phyloP scores from a whole-genome alignment of 1,140 invertebrate species.

The Metopolophium dirhodum region DNA sequence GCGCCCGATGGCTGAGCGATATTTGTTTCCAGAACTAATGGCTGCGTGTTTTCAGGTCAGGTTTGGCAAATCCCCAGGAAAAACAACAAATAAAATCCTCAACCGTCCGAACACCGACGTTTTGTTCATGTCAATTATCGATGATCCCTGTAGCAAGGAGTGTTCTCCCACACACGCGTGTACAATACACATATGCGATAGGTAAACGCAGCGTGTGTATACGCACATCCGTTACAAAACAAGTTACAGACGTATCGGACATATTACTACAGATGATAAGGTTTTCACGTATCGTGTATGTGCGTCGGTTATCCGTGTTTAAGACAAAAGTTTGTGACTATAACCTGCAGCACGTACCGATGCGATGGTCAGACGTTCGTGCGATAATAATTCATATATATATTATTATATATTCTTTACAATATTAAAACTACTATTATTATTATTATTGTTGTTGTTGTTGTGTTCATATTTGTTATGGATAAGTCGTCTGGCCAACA shows the following conservation, averaged over 20 bases:
- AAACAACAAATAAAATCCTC: background rate
- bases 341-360: background rate
- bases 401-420: background rate
- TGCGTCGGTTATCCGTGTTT: background rate
- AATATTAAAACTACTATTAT: too few species aligned
- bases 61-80: slow-evolving; percentile 25
- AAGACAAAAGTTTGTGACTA: background rate
- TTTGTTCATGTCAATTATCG: slow-evolving; percentile 27
- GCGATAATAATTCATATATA: background rate
- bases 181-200: background rate
- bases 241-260: background rate
- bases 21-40: background rate
- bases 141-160: background rate
- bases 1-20: background rate
- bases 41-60: background rate
- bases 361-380: background rate
- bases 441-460: too few species aligned
- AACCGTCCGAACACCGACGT: background rate
- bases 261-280: background rate
- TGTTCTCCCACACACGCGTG: background rate
- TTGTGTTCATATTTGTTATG: background rate
- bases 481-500: background rate
- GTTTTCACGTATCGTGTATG: background rate
- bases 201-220: background rate
- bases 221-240: background rate